Conservation (phyloP, 2,888 invertebrate genomes). For the Parnassius glacialis region DNA sequence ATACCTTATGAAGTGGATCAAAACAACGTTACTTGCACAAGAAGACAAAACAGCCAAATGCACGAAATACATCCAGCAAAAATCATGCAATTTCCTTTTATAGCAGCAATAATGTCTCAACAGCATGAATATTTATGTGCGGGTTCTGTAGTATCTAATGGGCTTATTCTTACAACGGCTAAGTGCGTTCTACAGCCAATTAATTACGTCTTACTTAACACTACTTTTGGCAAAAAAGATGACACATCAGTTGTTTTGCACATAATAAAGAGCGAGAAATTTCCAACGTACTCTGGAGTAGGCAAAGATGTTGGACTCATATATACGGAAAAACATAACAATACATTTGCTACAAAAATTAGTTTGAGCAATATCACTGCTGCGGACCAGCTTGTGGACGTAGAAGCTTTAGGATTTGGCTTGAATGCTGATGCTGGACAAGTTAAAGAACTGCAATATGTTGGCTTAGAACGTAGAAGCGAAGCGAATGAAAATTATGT, state of each 20-base stretch:
- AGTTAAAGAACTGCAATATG: constrained; percentile 54
- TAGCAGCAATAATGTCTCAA: constrained; percentile 65
- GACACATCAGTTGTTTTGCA: constrained; percentile 48
- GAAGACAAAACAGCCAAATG: constrained; percentile 57
- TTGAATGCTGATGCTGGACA: constrained; percentile 60
- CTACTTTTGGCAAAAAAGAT: constrained; percentile 55
- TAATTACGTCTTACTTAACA: constrained; percentile 59
- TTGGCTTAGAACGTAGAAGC: constrained; percentile 58
- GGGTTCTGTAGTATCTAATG: constrained; percentile 61
- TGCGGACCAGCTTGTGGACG: constrained; percentile 43
- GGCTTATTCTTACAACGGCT: constrained; percentile 63
- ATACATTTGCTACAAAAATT: constrained; percentile 54
- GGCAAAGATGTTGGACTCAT: constrained; percentile 62
- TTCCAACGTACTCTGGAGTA: constrained; percentile 53
- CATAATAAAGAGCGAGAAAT: constrained; percentile 58
- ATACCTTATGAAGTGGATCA: constrained; percentile 52
- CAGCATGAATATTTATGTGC: constrained; percentile 66
- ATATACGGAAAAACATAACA: constrained; percentile 63
- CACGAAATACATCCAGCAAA: constrained; percentile 60
- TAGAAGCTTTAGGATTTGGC: constrained; percentile 66
- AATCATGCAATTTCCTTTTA: constrained; percentile 61
- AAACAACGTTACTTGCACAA: constrained; percentile 48
- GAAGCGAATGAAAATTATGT: constrained; percentile 34
- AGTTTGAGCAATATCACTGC: constrained; percentile 56
- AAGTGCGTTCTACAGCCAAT: constrained; percentile 49